Percentiles rank a stretch among this genome's conserved stretches.
phyloP scores from a whole-genome alignment of 53 echinoderm and acorn worm species.

The Arbacia lixula region DNA sequence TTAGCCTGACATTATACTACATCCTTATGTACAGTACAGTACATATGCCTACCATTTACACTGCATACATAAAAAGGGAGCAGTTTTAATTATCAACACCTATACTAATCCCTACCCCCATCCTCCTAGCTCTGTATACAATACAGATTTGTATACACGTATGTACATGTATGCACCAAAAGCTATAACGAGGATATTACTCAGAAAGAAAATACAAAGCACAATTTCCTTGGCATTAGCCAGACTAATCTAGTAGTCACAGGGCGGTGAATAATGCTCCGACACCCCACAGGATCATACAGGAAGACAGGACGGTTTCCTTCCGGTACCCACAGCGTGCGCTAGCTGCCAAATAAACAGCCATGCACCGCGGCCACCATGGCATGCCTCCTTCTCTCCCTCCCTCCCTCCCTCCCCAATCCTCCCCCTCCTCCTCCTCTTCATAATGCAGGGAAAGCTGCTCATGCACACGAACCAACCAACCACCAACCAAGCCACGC shows the following conservation, averaged over 20 bases:
- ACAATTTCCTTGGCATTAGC: constrained; percentile 37
- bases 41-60: no score
- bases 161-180: background rate
- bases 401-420: no score
- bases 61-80: no score
- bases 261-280: constrained; percentile 29
- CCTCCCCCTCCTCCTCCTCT: no score
- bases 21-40: no score
- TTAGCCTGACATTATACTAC: no score
- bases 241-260: constrained; percentile 34
- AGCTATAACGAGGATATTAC: background rate
- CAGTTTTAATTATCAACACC: no score
- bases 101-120: background rate
- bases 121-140: background rate
- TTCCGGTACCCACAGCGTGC: constrained; percentile 35
- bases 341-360: constrained; percentile 16
- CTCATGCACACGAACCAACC: background rate
- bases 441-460: constrained; percentile 5
- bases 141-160: background rate
- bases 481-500: constrained; percentile 1
- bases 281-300: constrained; percentile 4
- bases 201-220: constrained; percentile 32
- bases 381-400: no score
- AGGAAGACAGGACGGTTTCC: constrained; percentile 50
- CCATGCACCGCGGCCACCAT: no score